Conservation (phyloP, 2,113 vertebrate species). For the Promerops cafer region DNA sequence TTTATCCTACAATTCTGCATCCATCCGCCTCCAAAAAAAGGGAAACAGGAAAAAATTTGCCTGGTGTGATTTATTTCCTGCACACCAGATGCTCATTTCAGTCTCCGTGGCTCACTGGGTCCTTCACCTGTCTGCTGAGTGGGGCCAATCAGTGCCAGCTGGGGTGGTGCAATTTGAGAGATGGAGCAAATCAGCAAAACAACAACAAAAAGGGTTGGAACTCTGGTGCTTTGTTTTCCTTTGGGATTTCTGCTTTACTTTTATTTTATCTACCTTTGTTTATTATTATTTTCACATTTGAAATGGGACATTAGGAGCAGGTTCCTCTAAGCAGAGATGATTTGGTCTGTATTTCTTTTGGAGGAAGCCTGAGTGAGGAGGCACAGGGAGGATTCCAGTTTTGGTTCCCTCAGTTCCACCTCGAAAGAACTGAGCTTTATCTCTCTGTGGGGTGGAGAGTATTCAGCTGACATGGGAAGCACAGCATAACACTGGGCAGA, state of each 20-base stretch:
- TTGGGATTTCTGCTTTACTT: neutral
- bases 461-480: conserved; percentile 28
- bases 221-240: neutral
- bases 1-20: neutral
- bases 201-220: neutral
- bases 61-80: neutral
- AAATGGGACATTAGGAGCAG: neutral
- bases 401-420: neutral
- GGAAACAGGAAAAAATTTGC: neutral
- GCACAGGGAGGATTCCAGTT: neutral
- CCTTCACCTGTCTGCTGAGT: neutral
- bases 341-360: neutral
- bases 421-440: conserved; percentile 42
- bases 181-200: neutral
- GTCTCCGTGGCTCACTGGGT: neutral
- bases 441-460: conserved; percentile 20
- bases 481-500: conserved; percentile 1
- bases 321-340: neutral
- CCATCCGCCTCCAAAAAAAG: neutral
- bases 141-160: neutral
- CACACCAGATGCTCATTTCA: conserved; percentile 15
- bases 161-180: neutral
- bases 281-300: neutral
- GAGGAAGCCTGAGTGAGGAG: neutral
- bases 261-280: neutral